Base-by-base conservation (phyloP, 2,797 vertebrate genomes). In the Crotalus adamanteus region DNA sequence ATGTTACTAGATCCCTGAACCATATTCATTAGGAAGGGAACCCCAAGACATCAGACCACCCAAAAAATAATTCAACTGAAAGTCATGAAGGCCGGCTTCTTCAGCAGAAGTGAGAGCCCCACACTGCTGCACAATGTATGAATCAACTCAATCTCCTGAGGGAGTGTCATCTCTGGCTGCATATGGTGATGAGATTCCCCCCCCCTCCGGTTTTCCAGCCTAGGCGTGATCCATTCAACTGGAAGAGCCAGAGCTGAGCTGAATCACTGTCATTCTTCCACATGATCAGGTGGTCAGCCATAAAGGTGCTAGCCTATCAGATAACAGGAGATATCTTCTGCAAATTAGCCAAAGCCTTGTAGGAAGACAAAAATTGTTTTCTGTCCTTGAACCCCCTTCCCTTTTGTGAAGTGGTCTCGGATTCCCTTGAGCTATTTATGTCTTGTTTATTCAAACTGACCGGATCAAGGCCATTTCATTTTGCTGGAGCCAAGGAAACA, bases 381-480 rank as follows among this genome's bases (percentile, higher is more conserved):
- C 87, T 65, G 59, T 93, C 90, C 87, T 88, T 89, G 90, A 91
- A 85, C n/a, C 57, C 57, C 28, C 16, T 42, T n/a, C 57, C 20
- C n/a, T 51, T 13, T 57, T 6, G 26, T 7, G 25, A 47, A 56
- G 65, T 57, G 61, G 7, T 93, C 93, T 93, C 55, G 4, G 42
- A 61, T 93, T 91, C 87, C 60, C 53, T 69, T 37, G 16, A 87
- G 53, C 89, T 93, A 93, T 93, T 93, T 93, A 89, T 92, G 88
- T 51, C 55, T 73, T 93, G 90, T 92, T 90, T 93, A 89, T 78
- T 56, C 86, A 90, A 63, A 86, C 83, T 22, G 8, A 55, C 8
- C 14, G 16, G 55, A 63, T 63, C 91, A 91, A 93, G 93, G 91
- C 87, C 51, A 31, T 63, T 28, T 60, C 78, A 20, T 53, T 31